Base-by-base conservation (phyloP, 2,113 vertebrate genomes). In the Phylloscopus whistleri region DNA sequence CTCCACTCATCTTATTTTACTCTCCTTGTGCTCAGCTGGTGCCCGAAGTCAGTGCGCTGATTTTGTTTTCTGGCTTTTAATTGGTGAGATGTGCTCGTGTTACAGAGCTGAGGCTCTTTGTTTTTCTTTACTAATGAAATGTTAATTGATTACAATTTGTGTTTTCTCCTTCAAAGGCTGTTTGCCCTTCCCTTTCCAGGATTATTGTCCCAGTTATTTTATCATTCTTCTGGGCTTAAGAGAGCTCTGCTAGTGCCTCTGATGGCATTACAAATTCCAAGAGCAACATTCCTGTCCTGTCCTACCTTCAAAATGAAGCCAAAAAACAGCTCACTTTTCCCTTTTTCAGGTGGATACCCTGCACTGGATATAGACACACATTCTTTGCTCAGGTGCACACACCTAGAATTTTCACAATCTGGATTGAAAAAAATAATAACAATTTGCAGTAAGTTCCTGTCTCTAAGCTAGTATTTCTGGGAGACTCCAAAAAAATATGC, bases 41-140 rank as follows among this genome's bases (percentile, higher is more conserved):
- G n/a, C 51, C 18, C 5, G 4, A 23, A n/a, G 27, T 58, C 37
- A 39, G 16, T 16, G 27, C 0, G 0, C 26, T 51, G 43, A 3
- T 55, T 94, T 89, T 63, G 14, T 63, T 64, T 78, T 75, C n/a
- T 91, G 66, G 16, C 5, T 87, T 81, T 82, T 56, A 60, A 31
- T 13, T 48, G 24, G 8, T 68, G 37, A 76, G 6, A 48, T 88
- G 6, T 78, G 56, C 26, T 76, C 49, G 4, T 30, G 18, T 77
- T 77, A 35, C 28, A 77, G 63, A 90, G 20, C 31, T 16, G 16
- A 62, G 22, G 18, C 8, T 28, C 39, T 75, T 67, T 68, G 35
- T 28, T 76, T 58, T 66, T 23, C 51, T 85, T 74, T 1, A 1
- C 8, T 85, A 56, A 76, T 49, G 44, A 60, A 18, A 26, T 28